Conservation (phyloP, 2,888 invertebrate genomes). For the Neoscelio sp. region DNA sequence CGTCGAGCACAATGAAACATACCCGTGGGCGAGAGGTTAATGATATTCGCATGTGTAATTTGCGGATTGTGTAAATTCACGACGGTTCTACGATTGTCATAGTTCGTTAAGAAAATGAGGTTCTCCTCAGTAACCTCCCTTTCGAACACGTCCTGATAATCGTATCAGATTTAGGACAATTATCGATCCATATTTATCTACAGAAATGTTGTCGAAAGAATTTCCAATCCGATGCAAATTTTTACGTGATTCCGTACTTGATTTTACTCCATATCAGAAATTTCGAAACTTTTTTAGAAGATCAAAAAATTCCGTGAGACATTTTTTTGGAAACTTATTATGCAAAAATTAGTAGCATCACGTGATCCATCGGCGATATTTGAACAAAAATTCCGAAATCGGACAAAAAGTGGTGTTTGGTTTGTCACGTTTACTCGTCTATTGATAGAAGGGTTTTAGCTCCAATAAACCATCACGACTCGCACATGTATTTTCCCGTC, state of each 20-base stretch:
- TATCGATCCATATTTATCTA: constrained; percentile 31
- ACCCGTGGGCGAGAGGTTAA: constrained; percentile 51
- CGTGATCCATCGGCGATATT: constrained; percentile 1
- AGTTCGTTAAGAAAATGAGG: constrained; percentile 54
- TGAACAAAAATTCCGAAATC: constrained; percentile 21
- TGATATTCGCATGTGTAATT: constrained; percentile 63
- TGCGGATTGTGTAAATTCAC: constrained; percentile 55
- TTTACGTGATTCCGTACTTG: constrained; percentile 40
- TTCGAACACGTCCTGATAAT: constrained; percentile 34
- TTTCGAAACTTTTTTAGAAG: constrained; percentile 29
- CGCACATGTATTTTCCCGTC: constrained; percentile 66
- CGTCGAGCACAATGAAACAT: constrained; percentile 36
- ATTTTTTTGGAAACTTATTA: no score
- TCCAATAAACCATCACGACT: constrained; percentile 60
- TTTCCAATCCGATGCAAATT: constrained; percentile 58
- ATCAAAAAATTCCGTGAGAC: no score
- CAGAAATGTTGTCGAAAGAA: constrained; percentile 45
- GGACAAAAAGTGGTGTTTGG: constrained; percentile 46
- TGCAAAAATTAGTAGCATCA: constrained; percentile 40
- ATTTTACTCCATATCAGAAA: constrained; percentile 14
- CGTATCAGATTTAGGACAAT: constrained; percentile 27
- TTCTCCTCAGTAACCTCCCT: constrained; percentile 2
- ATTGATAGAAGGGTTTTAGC: constrained; percentile 60
- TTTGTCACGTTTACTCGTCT: constrained; percentile 53
- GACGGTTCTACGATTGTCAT: constrained; percentile 30